A percentile compares a stretch with the other conserved stretches of the same genome.
These are phyloP conservation scores for Zosterops borbonicus DNA, from an alignment of 2,113 vertebrate species.

Conservation along the genomic window DNA sequence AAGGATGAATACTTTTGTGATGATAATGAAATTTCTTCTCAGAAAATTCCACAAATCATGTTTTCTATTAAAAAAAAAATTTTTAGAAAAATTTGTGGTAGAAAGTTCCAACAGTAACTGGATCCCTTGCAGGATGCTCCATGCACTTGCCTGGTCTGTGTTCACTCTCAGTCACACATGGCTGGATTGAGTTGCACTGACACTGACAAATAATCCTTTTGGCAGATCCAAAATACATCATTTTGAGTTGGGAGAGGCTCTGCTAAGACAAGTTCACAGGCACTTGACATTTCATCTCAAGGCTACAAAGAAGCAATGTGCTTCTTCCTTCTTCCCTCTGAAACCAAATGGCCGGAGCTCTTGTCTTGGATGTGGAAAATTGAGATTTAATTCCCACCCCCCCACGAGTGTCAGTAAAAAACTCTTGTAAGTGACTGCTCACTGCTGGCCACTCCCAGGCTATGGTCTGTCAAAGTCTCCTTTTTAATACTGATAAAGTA, in stretches of 20 bases:
- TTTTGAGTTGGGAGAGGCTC: neutral
- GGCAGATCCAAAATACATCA: neutral
- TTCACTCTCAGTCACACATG: neutral
- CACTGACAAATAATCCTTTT: neutral
- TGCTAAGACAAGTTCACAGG: neutral
- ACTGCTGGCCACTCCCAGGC: neutral
- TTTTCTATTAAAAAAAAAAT: neutral
- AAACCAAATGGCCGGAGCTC: fast-evolving
- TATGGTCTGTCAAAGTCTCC: neutral
- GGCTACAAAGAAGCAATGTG: neutral
- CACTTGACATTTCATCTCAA: neutral
- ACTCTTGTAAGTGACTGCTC: neutral
- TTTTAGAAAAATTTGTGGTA: neutral
- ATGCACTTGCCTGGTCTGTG: neutral
- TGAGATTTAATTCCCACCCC: neutral
- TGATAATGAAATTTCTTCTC: neutral
- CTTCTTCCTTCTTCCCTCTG: neutral
- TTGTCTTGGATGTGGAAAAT: neutral
- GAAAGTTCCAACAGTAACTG: neutral
- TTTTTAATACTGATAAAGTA: neutral
- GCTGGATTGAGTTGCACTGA: neutral
- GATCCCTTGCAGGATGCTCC: neutral
- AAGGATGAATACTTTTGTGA: neutral
- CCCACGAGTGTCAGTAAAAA: neutral
- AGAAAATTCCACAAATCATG: neutral